Evolutionary conservation across 2,113 vertebrate species (phyloP).

Genomic region (Bolborhynchus lineola): DNA sequence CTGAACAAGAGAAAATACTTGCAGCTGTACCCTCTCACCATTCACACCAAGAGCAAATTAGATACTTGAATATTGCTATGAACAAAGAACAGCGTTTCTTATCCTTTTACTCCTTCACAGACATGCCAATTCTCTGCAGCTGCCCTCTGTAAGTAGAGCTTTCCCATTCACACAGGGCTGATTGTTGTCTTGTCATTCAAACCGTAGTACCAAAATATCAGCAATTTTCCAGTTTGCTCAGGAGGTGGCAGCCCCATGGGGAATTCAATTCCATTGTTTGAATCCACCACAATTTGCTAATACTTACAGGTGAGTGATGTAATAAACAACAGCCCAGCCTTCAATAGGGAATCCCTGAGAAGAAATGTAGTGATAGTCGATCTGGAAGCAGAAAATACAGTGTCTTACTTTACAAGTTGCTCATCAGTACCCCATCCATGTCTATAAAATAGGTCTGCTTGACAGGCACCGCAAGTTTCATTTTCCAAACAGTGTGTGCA

Average conservation of each 20-base stretch:
- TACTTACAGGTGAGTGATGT: slow-evolving; percentile 89
- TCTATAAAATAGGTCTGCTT: background rate
- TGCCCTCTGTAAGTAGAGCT: background rate
- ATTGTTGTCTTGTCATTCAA: background rate
- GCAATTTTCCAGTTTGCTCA: background rate
- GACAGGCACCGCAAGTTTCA: background rate
- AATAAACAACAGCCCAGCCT: slow-evolving; percentile 90
- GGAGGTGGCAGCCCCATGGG: background rate
- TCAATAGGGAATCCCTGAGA: slow-evolving; percentile 87
- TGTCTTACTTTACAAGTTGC: background rate
- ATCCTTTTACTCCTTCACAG: background rate
- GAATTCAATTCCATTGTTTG: background rate
- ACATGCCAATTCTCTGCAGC: slow-evolving; percentile 29
- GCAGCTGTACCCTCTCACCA: slow-evolving; percentile 51
- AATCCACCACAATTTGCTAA: background rate
- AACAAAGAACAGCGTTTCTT: slow-evolving; percentile 29
- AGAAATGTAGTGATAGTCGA: slow-evolving; percentile 90
- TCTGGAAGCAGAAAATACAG: slow-evolving; percentile 70
- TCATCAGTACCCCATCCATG: background rate
- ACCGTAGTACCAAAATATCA: background rate
- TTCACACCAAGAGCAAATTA: slow-evolving; percentile 32
- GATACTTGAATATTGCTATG: slow-evolving; percentile 6
- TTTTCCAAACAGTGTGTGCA: background rate
- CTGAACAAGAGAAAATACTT: background rate
- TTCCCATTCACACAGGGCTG: background rate